Evolutionary conservation across 2,113 vertebrate genomes (phyloP), one percentile per base, ranked within the genome.

Genomic region (Dipodomys stephensi): DNA sequence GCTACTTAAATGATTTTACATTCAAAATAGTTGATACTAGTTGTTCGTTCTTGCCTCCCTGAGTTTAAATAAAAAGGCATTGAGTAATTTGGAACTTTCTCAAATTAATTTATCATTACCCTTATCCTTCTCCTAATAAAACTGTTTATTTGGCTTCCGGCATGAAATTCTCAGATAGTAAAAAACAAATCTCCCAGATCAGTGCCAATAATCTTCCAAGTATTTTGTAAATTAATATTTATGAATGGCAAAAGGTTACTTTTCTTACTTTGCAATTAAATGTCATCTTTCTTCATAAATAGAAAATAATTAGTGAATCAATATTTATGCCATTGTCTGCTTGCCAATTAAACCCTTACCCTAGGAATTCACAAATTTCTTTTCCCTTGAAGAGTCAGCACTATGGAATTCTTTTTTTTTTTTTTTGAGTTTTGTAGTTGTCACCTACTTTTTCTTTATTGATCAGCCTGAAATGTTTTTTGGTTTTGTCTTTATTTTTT

Each of bases 151-250:
- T 93, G 67, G 71, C 69, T 91, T 85, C 39, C 93, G 85, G 44
- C 39, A 88, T 83, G 15, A 91, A 96, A 88, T 93, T 93, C 22
- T 46, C 30, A 95, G 72, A 87, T 67, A 93, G 23, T 92, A 44
- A 87, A 73, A 96, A 85, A 39, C 22, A 83, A 90, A 76, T 83
- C n/a, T 94, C 64, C 30, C 65, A 88, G 95, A 88, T 94, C 35
- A 20, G 93, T 92, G 79, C 39, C 87, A 93, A 91, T 78, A 92
- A 83, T 83, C 76, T 83, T 91, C 73, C 88, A 90, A 78, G 57
- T 87, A 91, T 96, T 95, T 95, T 86, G n/a, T 90, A 95, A 90
- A 93, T 94, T 92, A 88, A 68, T 93, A 84, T 96, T 93, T 93
- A 83, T 93, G 87, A 97, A 92, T 44, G 53, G 74, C 30, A 0